Evolutionary conservation across 2,888 invertebrate species (phyloP).

Genomic region (Rhopalosiphum nymphaeae): DNA sequence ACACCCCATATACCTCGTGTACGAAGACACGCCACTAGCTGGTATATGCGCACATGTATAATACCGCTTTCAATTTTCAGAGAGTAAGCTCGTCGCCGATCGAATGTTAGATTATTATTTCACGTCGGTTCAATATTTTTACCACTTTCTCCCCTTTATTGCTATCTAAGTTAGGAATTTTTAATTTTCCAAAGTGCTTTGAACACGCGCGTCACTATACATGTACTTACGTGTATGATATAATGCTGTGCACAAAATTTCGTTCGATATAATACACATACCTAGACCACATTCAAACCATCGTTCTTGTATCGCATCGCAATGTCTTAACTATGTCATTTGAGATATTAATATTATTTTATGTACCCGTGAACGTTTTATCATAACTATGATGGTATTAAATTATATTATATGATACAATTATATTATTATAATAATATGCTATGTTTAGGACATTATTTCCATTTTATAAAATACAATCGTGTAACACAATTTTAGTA

Average conservation of each 20-base stretch:
- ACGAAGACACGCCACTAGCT: slow-evolving; percentile 36
- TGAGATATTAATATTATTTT: neutral
- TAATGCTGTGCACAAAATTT: neutral
- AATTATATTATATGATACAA: neutral
- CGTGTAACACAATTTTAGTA: neutral
- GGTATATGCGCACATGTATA: neutral
- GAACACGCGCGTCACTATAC: neutral
- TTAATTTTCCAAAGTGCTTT: slow-evolving; percentile 15
- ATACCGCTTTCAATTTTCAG: neutral
- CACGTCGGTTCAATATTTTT: neutral
- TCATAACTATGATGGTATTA: neutral
- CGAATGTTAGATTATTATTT: slow-evolving; percentile 9
- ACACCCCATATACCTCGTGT: neutral
- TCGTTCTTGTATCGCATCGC: neutral
- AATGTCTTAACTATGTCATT: neutral
- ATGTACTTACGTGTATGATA: neutral
- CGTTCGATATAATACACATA: neutral
- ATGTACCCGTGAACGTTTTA: neutral
- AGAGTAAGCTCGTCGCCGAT: neutral
- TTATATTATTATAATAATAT: neutral
- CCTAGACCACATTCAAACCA: neutral
- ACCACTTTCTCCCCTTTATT: neutral
- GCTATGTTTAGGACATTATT: neutral
- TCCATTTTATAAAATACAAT: neutral
- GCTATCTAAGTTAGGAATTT: neutral